Conservation (phyloP, 1,140 invertebrate species). For the Caerostris extrusa region DNA sequence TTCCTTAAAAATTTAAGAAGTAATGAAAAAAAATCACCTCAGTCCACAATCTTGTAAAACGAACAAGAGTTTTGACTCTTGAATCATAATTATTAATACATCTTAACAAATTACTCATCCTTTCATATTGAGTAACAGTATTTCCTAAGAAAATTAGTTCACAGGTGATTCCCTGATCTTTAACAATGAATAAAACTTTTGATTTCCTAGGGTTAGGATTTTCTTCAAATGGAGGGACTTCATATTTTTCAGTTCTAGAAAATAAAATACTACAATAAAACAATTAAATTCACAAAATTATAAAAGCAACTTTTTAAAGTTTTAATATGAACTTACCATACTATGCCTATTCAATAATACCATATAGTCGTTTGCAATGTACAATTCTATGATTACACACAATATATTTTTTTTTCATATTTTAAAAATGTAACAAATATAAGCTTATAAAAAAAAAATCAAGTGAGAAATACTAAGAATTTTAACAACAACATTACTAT, state of each 20-base stretch:
- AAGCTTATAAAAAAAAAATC: too few species aligned
- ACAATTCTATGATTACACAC: too few species aligned
- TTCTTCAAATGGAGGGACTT: constrained; percentile 6
- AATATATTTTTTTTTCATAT: too few species aligned
- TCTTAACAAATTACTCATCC: not conserved
- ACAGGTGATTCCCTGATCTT: not conserved
- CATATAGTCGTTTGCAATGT: too few species aligned
- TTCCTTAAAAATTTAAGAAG: not conserved
- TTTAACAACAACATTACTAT: too few species aligned
- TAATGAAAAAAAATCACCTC: constrained; percentile 25
- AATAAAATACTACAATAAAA: not conserved
- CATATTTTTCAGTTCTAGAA: constrained; percentile 33
- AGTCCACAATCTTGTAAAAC: constrained; percentile 12
- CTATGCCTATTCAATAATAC: too few species aligned
- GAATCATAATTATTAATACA: not conserved
- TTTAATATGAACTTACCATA: too few species aligned
- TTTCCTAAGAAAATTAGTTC: not conserved
- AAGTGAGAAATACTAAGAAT: too few species aligned
- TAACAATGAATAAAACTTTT: not conserved
- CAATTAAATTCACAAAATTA: too few species aligned
- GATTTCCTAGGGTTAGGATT: not conserved
- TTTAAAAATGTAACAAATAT: too few species aligned
- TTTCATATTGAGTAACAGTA: not conserved
- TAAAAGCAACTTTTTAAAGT: too few species aligned
- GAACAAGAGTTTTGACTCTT: constrained; percentile 22